phyloP scores from a whole-genome alignment of 1,140 invertebrate species.

The Branchinecta lynchi region DNA sequence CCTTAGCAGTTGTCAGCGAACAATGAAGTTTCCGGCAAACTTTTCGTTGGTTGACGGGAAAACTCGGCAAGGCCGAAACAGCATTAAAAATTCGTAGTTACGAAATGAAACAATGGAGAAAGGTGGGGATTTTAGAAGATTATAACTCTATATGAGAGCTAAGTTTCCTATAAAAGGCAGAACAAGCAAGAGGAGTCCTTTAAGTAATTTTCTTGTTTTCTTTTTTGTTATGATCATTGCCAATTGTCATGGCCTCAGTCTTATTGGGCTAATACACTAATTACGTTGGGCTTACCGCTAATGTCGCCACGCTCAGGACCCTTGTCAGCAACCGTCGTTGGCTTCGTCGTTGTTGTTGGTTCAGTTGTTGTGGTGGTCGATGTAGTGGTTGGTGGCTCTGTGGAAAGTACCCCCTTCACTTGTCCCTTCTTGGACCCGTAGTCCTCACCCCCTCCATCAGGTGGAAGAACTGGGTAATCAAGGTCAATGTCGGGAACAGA shows the following conservation, averaged over 20 bases:
- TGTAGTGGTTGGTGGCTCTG: background rate
- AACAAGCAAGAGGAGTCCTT: no score
- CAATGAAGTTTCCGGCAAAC: no score
- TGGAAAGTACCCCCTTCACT: background rate
- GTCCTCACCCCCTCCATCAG: background rate
- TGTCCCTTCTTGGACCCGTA: background rate
- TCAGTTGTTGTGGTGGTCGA: background rate
- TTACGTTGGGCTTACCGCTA: no score
- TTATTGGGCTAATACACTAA: background rate
- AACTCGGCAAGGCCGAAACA: no score
- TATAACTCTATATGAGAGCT: no score
- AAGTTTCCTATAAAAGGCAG: no score
- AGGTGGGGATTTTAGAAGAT: no score
- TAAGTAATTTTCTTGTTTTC: background rate
- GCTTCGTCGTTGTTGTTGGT: background rate
- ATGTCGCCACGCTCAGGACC: background rate
- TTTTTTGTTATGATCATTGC: constrained; percentile 5
- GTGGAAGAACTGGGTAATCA: constrained; percentile 2
- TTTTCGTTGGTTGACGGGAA: no score
- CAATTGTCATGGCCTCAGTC: background rate
- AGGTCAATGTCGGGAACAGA: background rate
- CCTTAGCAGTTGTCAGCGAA: no score
- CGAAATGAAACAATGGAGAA: no score
- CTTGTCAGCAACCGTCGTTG: constrained; percentile 24
- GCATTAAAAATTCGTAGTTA: no score